phyloP scores from a whole-genome alignment of 2,113 vertebrate genomes.

The Nannobrachium achirus region DNA sequence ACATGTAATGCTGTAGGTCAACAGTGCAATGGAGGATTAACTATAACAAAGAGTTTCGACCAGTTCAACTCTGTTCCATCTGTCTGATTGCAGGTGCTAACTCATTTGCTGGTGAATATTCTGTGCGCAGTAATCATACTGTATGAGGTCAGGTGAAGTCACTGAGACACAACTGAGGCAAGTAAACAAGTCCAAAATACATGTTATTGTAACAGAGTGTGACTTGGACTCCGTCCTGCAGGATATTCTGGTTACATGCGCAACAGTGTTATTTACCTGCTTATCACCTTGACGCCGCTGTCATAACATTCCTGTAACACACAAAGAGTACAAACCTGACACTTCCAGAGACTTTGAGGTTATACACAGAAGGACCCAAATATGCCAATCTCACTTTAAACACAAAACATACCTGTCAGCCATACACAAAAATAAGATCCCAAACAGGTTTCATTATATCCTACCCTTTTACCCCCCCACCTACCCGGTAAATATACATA shows the following conservation, averaged over 20 bases:
- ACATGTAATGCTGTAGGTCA: constrained; percentile 27
- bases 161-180: constrained; percentile 49
- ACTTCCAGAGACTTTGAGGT: neutral
- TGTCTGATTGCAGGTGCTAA: constrained; percentile 24
- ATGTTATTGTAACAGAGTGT: constrained; percentile 58
- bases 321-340: constrained; percentile 13
- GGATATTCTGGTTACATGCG: constrained; percentile 57
- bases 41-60: constrained; percentile 12
- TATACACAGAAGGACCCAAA: neutral
- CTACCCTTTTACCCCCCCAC: neutral
- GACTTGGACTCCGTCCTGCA: constrained; percentile 43
- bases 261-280: constrained; percentile 28
- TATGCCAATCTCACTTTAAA: constrained; percentile 6
- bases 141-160: constrained; percentile 51
- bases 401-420: constrained; percentile 14
- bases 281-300: constrained; percentile 41
- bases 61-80: constrained; percentile 37
- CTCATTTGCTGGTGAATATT: constrained; percentile 6
- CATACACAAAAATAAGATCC: constrained; percentile 13
- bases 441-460: neutral
- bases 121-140: constrained; percentile 24
- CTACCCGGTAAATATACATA: too few species aligned
- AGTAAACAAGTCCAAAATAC: constrained; percentile 74
- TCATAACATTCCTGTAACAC: constrained; percentile 39
- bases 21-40: neutral